Conservation (phyloP, 2,113 vertebrate genomes). For the Pseudois nayaur region DNA sequence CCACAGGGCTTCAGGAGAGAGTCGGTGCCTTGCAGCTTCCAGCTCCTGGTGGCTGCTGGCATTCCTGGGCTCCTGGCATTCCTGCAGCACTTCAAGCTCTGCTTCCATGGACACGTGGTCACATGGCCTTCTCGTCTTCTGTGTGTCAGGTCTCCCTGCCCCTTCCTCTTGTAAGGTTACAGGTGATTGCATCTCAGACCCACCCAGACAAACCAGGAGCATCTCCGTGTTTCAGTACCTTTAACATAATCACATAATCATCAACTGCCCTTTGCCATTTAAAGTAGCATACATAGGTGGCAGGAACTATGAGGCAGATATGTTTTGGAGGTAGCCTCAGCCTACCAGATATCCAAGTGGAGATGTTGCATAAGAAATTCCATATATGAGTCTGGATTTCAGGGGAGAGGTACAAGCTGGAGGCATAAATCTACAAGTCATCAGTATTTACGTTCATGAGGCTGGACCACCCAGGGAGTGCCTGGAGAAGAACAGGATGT, state of each 20-base stretch:
- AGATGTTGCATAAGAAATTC: background rate
- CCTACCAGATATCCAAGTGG: background rate
- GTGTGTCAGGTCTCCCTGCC: background rate
- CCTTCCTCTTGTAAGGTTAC: background rate
- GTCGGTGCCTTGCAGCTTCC: background rate
- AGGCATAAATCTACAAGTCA: background rate
- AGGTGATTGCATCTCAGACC: background rate
- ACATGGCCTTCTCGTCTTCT: background rate
- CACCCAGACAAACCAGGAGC: background rate
- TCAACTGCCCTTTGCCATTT: background rate
- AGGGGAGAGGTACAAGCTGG: too few species aligned
- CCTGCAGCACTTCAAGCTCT: background rate
- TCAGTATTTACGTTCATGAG: background rate
- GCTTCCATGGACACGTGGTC: accelerated
- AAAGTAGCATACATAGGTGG: background rate
- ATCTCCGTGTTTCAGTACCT: background rate
- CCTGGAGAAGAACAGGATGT: background rate
- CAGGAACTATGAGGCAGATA: background rate
- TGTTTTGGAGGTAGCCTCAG: background rate
- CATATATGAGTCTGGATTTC: background rate
- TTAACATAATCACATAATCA: background rate
- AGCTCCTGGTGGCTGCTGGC: background rate
- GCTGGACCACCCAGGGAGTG: background rate
- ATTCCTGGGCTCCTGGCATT: background rate
- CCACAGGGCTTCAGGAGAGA: background rate